A percentile compares a stretch with the other conserved stretches of the same genome.
These are phyloP conservation scores for Drosophila colorata DNA, from an alignment of 2,888 invertebrate species.

Conservation along the genomic window DNA sequence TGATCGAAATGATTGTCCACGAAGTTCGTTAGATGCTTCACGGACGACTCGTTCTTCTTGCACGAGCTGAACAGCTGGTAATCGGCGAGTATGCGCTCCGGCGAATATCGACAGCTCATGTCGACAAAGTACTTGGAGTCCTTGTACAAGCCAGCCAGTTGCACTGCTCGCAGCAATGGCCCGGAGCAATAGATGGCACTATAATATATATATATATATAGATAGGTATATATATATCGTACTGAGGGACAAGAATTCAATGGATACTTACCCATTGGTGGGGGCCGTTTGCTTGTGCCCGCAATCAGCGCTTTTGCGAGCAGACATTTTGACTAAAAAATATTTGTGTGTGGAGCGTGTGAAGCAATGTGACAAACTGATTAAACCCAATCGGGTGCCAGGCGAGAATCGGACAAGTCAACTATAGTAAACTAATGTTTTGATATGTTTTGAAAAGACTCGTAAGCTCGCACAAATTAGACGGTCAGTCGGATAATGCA, in stretches of 20 bases:
- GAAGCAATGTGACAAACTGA: conserved; percentile 31
- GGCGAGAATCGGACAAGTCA: conserved; percentile 2
- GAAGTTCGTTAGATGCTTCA: conserved; percentile 47
- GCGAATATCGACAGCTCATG: conserved; percentile 90
- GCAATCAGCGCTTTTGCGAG: conserved; percentile 46
- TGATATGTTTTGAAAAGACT: conserved; percentile 8
- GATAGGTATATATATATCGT: too few species aligned
- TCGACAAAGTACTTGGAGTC: conserved; percentile 97
- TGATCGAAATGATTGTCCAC: conserved; percentile 60
- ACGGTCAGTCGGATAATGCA: not conserved
- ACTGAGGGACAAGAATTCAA: not conserved
- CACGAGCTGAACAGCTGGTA: conserved; percentile 86
- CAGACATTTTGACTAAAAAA: conserved; percentile 38
- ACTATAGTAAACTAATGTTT: conserved; percentile 19
- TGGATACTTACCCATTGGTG: conserved; percentile 43
- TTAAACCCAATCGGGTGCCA: conserved; percentile 10
- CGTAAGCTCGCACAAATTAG: not conserved
- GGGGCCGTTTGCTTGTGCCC: conserved; percentile 44
- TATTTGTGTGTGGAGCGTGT: conserved; percentile 23
- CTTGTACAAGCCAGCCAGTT: conserved; percentile 91
- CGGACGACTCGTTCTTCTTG: conserved; percentile 55
- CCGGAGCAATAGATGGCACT: conserved; percentile 94
- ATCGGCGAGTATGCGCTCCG: conserved; percentile 88
- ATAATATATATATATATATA: not conserved
- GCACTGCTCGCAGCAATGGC: conserved; percentile 91